phyloP scores from a whole-genome alignment of 2,113 vertebrate genomes.

The Misgurnus anguillicaudatus region DNA sequence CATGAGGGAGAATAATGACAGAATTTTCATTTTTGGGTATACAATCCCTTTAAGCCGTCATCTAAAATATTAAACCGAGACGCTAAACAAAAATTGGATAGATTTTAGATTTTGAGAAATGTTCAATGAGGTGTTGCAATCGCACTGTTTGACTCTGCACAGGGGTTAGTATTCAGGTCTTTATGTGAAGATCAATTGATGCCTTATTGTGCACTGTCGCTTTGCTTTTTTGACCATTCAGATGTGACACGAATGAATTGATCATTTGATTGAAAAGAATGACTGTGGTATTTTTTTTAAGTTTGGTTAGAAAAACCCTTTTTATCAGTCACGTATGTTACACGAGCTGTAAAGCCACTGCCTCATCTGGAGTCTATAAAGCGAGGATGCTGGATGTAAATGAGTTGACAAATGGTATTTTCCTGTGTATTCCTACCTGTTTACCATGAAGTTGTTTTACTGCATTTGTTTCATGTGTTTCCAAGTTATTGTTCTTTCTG shows the following conservation, averaged over 20 bases:
- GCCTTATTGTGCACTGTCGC: neutral
- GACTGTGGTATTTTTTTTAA: neutral
- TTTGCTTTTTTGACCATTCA: neutral
- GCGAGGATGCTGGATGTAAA: neutral
- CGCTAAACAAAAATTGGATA: too few relatives aligned
- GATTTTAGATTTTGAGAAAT: too few relatives aligned
- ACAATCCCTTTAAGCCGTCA: too few relatives aligned
- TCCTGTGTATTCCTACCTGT: neutral
- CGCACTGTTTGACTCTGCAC: neutral
- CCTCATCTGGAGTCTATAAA: neutral
- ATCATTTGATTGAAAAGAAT: neutral
- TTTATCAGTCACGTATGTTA: neutral
- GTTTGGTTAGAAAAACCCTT: neutral
- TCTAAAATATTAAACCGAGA: too few relatives aligned
- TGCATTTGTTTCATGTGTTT: conserved; percentile 8
- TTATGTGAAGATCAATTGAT: neutral
- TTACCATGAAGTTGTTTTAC: conserved; percentile 9
- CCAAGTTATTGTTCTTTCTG: neutral
- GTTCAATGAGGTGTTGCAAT: neutral
- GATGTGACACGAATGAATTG: neutral
- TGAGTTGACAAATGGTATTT: neutral
- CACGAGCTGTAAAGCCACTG: conserved; percentile 1
- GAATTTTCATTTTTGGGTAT: too few relatives aligned
- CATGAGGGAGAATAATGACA: too few relatives aligned
- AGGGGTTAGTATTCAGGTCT: neutral